phyloP scores from a whole-genome alignment of 2,113 vertebrate genomes.

The Neodon shergylaensis region DNA sequence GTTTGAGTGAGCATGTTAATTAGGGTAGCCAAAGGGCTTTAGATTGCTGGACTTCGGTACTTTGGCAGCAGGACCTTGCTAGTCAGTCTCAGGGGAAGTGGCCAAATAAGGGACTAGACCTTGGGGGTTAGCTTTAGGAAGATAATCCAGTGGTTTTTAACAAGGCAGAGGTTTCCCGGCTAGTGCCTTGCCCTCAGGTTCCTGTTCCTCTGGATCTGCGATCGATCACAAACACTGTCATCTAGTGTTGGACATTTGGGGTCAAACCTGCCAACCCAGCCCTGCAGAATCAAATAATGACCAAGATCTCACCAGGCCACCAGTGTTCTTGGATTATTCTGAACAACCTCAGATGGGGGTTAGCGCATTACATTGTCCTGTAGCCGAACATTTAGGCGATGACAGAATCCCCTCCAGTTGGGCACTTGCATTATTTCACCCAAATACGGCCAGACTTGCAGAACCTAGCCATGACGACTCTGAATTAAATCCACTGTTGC shows the following conservation, averaged over 20 bases:
- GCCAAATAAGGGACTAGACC: neutral
- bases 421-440: neutral
- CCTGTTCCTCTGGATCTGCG: neutral
- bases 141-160: neutral
- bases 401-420: neutral
- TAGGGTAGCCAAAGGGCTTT: neutral
- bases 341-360: neutral
- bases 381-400: neutral
- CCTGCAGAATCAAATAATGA: neutral
- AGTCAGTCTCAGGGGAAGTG: neutral
- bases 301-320: neutral
- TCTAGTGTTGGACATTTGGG: neutral
- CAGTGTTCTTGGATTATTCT: neutral
- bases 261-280: neutral
- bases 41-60: neutral
- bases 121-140: neutral
- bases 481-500: neutral
- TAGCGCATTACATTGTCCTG: neutral
- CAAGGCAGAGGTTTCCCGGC: neutral
- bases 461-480: neutral
- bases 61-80: neutral
- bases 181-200: neutral
- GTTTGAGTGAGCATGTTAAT: neutral
- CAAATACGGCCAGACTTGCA: neutral
- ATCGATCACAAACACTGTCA: neutral